phyloP scores from a whole-genome alignment of 2,113 vertebrate species.

The Pelusios castaneus region DNA sequence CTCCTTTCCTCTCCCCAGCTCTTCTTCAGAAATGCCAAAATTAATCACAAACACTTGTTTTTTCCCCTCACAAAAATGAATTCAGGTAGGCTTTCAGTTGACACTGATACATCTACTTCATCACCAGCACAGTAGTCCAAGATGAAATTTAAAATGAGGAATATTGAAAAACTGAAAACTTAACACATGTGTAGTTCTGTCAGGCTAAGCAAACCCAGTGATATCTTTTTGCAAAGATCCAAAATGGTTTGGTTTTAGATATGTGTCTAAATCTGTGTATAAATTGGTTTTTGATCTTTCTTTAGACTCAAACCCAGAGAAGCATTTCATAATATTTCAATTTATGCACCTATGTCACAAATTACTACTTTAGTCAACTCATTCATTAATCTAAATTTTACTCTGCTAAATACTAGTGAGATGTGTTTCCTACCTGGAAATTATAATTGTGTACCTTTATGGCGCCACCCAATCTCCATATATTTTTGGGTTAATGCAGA shows the following conservation, averaged over 20 bases:
- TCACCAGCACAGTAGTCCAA: not conserved
- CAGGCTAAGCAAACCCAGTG: not conserved
- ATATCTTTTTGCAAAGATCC: not conserved
- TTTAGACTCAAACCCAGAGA: slow-evolving; percentile 42
- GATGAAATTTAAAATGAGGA: not conserved
- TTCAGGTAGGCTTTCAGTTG: fast-evolving
- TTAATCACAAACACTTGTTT: not conserved
- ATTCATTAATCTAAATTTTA: slow-evolving; percentile 17
- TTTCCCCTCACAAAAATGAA: not conserved
- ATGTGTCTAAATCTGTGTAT: not conserved
- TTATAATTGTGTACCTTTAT: not conserved
- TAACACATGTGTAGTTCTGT: not conserved
- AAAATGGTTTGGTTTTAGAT: not conserved
- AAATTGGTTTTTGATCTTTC: slow-evolving; percentile 21
- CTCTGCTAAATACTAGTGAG: not conserved
- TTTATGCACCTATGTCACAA: slow-evolving; percentile 28
- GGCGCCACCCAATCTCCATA: not conserved
- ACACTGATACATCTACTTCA: not conserved
- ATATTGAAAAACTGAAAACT: not conserved
- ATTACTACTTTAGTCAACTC: not conserved
- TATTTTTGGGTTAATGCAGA: slow-evolving; percentile 3
- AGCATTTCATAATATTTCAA: slow-evolving; percentile 18
- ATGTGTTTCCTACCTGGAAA: slow-evolving; percentile 19
- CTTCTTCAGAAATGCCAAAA: not conserved
- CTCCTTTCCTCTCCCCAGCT: not conserved